These are phyloP conservation scores for Geotrypetes seraphini DNA, from an alignment of 2,797 vertebrate species.

Conservation along the genomic window DNA sequence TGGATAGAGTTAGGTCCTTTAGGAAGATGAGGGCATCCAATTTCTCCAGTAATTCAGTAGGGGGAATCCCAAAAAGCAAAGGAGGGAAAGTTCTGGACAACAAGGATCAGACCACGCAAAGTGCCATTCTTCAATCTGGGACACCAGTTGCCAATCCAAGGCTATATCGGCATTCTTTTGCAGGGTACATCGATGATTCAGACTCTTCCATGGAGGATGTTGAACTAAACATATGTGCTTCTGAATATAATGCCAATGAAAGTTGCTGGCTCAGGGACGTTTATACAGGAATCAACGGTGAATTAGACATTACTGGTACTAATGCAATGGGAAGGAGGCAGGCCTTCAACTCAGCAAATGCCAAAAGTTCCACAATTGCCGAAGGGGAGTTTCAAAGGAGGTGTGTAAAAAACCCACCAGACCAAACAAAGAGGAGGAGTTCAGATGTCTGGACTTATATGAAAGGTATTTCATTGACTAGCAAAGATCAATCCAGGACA, in stretches of 20 bases:
- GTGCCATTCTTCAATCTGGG: conserved; percentile 54
- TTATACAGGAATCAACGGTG: conserved; percentile 3
- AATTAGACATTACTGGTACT: conserved; percentile 16
- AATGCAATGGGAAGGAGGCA: conserved; percentile 52
- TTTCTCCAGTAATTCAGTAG: conserved; percentile 46
- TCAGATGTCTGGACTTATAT: conserved; percentile 82
- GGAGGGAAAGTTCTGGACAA: conserved; percentile 44
- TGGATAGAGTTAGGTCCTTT: conserved; percentile 73
- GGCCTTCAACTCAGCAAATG: conserved; percentile 50
- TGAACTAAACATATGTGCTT: conserved; percentile 47
- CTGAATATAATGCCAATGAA: conserved; percentile 37
- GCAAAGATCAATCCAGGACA: conserved; percentile 55
- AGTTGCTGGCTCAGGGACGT: conserved; percentile 44
- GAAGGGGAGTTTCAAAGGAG: conserved; percentile 52
- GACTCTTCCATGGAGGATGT: conserved; percentile 77
- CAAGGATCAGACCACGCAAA: conserved; percentile 48
- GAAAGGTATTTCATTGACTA: conserved; percentile 71
- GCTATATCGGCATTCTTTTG: conserved; percentile 76
- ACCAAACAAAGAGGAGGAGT: conserved; percentile 52
- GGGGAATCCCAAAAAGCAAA: conserved; percentile 49
- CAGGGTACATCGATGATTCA: conserved; percentile 67
- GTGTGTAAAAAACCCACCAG: conserved; percentile 37
- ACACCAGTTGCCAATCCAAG: conserved; percentile 45
- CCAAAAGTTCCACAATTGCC: conserved; percentile 42
- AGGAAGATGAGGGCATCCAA: conserved; percentile 71